Conservation (phyloP, 2,888 invertebrate genomes). For the Dermolepida albohirtum region DNA sequence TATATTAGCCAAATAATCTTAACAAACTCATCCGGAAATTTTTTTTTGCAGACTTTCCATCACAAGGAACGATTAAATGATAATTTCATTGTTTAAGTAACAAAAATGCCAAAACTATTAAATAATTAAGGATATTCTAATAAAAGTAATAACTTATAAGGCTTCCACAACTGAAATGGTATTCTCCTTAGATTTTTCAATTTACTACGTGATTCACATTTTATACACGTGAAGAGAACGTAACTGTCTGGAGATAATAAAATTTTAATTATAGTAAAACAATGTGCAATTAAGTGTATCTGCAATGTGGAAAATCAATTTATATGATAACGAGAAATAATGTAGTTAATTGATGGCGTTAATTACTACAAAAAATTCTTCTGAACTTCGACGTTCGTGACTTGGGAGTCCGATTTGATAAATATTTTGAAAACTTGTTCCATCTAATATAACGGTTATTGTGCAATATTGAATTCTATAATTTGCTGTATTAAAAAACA, state of each 20-base stretch:
- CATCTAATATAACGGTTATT: conserved; percentile 44
- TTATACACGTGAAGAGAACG: conserved; percentile 22
- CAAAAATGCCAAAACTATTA: too few relatives aligned
- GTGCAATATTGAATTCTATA: conserved; percentile 7
- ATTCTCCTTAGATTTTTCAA: conserved; percentile 6
- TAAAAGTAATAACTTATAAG: too few relatives aligned
- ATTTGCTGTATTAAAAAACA: not conserved
- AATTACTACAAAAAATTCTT: conserved; percentile 25
- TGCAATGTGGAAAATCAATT: conserved; percentile 27
- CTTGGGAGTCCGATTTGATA: conserved; percentile 46
- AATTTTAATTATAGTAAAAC: conserved; percentile 34
- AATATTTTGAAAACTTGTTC: conserved; percentile 45
- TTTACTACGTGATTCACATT: conserved; percentile 10
- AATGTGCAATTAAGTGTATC: conserved; percentile 35
- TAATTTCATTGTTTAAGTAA: too few relatives aligned
- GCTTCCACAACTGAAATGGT: not conserved
- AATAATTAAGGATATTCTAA: too few relatives aligned
- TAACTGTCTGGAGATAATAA: conserved; percentile 28
- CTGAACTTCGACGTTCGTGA: conserved; percentile 34
- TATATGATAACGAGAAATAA: conserved; percentile 31
- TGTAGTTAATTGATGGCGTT: conserved; percentile 33
- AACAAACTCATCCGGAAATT: too few relatives aligned
- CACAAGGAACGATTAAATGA: too few relatives aligned
- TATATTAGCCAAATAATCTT: too few relatives aligned
- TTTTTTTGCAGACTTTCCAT: too few relatives aligned